phyloP scores from a whole-genome alignment of 2,113 vertebrate genomes.

The Epinephelus moara region DNA sequence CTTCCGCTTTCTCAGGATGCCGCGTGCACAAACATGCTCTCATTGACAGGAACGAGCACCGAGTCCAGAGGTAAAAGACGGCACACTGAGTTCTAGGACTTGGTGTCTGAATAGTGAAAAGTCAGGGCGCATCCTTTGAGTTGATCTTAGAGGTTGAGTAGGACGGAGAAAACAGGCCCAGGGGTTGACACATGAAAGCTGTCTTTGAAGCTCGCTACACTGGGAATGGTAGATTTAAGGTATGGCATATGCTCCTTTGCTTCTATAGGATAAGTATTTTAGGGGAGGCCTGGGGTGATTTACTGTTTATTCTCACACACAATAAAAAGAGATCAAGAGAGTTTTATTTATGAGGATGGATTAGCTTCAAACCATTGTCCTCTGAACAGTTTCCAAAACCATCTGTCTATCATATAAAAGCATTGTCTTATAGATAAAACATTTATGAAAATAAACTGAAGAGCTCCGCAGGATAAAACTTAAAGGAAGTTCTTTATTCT shows the following conservation, averaged over 20 bases:
- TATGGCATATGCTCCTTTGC: conserved; percentile 17
- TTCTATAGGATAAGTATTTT: conserved; percentile 25
- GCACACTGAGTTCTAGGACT: conserved; percentile 22
- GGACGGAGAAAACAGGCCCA: conserved; percentile 29
- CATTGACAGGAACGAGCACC: conserved; percentile 20
- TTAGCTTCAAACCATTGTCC: conserved; percentile 19
- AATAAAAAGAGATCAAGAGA: conserved; percentile 39
- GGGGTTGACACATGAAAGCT: conserved; percentile 43
- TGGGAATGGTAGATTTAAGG: conserved; percentile 41
- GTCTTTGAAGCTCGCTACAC: conserved; percentile 42
- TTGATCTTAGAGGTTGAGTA: conserved; percentile 38
- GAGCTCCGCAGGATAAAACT: background rate
- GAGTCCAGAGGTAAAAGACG: conserved; percentile 32
- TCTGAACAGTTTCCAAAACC: conserved; percentile 6
- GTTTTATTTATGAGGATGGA: conserved; percentile 43
- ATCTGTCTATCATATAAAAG: conserved; percentile 2
- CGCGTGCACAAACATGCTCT: conserved; percentile 33
- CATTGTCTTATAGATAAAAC: background rate
- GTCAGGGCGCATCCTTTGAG: conserved; percentile 3
- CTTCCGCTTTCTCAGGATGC: conserved; percentile 54
- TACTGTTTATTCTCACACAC: conserved; percentile 28
- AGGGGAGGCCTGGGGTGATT: conserved; percentile 27
- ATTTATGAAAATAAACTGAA: background rate
- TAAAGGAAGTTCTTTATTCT: background rate
- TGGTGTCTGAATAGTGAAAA: conserved; percentile 18